Evolutionary conservation across 2,888 invertebrate genomes (phyloP).

Genomic region (Exocentrus adspersus): DNA sequence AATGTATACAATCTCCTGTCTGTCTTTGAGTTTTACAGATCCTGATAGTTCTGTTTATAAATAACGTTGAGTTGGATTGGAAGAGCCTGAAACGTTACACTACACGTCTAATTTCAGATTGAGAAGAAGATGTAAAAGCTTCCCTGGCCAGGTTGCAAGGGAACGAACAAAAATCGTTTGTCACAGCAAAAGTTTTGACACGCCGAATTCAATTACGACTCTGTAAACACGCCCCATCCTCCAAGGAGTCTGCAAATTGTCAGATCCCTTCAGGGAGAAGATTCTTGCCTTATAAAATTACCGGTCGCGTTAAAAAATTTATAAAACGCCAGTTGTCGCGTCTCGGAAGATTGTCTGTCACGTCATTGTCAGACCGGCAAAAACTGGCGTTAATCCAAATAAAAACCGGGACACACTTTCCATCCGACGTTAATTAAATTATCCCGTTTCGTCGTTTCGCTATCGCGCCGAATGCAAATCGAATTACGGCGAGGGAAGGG

Average conservation of each 20-base stretch:
- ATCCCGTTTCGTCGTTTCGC: constrained; percentile 52
- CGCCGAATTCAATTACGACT: no score
- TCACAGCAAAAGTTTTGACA: no score
- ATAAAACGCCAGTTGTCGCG: constrained; percentile 5
- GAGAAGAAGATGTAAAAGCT: no score
- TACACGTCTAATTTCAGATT: no score
- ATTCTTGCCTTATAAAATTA: no score
- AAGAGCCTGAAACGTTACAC: no score
- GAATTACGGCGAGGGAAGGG: constrained; percentile 42
- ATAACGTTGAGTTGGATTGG: no score
- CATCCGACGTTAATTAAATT: constrained; percentile 55
- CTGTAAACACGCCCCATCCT: no score
- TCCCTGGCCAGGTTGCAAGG: no score
- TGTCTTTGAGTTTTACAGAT: neutral
- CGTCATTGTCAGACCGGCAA: constrained; percentile 26
- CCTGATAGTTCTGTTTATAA: neutral
- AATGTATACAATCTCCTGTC: constrained; percentile 22
- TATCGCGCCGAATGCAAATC: constrained; percentile 47
- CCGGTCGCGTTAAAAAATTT: neutral
- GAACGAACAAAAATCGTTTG: no score
- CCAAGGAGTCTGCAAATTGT: no score
- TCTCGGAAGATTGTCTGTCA: neutral
- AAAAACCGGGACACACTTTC: constrained; percentile 44
- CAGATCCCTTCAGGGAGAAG: no score
- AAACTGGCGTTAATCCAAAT: constrained; percentile 43